phyloP scores from a whole-genome alignment of 2,888 invertebrate species.

The Plemyria rubiginata region DNA sequence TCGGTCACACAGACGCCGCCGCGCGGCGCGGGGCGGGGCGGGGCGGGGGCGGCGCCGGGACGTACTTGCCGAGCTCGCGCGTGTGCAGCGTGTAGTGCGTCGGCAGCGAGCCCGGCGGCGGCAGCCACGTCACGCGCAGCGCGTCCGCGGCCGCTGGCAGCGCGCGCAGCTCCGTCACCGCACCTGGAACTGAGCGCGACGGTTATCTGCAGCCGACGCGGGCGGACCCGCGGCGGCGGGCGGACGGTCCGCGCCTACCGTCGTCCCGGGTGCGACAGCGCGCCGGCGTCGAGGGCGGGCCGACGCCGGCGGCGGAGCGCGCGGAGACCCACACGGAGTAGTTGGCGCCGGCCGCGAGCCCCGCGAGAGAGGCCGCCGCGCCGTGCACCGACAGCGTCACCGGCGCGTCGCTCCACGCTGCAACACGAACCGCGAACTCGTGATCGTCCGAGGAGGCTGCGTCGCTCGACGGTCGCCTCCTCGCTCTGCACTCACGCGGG shows the following conservation, averaged over 20 bases:
- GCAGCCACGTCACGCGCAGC: conserved; percentile 92
- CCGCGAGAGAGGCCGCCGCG: conserved; percentile 89
- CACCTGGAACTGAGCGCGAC: conserved; percentile 88
- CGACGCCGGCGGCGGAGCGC: conserved; percentile 91
- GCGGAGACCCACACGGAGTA: conserved; percentile 93
- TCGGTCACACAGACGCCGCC: neutral
- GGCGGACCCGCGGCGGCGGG: neutral
- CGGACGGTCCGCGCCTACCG: conserved; percentile 69
- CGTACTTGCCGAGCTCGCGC: conserved; percentile 86
- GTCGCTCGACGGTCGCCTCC: neutral
- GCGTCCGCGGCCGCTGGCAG: conserved; percentile 90
- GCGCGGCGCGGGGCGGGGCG: too few relatives aligned
- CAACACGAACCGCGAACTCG: neutral
- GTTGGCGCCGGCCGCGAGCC: conserved; percentile 91
- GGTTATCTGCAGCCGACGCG: neutral
- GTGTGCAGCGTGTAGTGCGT: conserved; percentile 91
- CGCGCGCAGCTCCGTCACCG: conserved; percentile 91
- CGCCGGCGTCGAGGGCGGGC: conserved; percentile 88
- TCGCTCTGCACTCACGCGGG: conserved; percentile 50
- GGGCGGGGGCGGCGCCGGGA: neutral
- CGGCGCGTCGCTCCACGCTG: conserved; percentile 45
- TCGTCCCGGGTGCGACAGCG: conserved; percentile 92
- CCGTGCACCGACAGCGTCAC: conserved; percentile 86
- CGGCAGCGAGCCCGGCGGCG: conserved; percentile 89
- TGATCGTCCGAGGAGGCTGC: too few relatives aligned